Percentiles rank a stretch among this genome's conserved stretches.
phyloP scores from a whole-genome alignment of 2,113 vertebrate species.

The Silurus meridionalis region DNA sequence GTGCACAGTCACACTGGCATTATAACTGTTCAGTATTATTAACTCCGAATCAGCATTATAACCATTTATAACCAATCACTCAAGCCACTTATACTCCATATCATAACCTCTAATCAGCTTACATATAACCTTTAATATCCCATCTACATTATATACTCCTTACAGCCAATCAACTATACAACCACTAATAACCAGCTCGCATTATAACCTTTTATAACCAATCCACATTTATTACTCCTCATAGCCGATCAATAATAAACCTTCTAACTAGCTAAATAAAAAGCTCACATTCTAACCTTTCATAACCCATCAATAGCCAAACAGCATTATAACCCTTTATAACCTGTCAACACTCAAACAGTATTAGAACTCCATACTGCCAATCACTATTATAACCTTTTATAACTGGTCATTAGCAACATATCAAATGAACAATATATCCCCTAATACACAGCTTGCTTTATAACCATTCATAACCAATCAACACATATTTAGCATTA shows the following conservation, averaged over 20 bases:
- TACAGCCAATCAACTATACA: no score
- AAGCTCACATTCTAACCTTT: no score
- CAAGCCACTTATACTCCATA: no score
- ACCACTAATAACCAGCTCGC: neutral
- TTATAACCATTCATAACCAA: neutral
- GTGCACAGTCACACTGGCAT: neutral
- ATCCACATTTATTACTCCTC: no score
- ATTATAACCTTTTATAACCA: neutral
- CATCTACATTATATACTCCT: neutral
- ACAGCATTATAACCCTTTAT: neutral
- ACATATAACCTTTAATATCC: neutral
- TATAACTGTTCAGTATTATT: neutral
- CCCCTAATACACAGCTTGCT: neutral
- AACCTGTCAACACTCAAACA: neutral
- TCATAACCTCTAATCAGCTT: neutral
- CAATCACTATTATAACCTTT: neutral
- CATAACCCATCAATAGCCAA: neutral
- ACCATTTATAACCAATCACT: no score
- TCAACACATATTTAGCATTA: neutral
- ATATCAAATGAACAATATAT: neutral
- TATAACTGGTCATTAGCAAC: no score
- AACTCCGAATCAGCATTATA: neutral
- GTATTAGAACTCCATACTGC: neutral
- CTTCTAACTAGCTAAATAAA: no score
- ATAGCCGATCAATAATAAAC: no score